phyloP scores from a whole-genome alignment of 2,113 vertebrate species.

The Hyaena hyaena region DNA sequence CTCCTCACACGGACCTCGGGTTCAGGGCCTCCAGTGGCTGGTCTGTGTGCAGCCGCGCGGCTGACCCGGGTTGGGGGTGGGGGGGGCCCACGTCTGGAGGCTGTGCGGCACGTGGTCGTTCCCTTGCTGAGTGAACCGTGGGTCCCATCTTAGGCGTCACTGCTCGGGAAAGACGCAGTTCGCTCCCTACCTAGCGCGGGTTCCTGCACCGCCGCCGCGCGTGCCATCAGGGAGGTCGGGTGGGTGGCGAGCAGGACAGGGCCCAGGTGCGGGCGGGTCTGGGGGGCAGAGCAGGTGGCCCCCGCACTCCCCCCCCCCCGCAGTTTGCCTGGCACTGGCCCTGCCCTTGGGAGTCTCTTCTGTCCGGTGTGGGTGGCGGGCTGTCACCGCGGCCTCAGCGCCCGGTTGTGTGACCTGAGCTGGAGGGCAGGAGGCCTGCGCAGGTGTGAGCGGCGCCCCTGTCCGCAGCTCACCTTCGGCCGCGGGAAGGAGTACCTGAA shows the following conservation, averaged over 20 bases:
- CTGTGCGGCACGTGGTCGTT: not conserved
- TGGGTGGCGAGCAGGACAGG: not conserved
- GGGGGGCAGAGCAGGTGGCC: not conserved
- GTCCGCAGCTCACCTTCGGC: conserved; percentile 93
- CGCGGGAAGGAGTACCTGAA: conserved; percentile 96
- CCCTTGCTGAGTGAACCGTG: rapidly evolving
- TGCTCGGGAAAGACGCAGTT: rapidly evolving
- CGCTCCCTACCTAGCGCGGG: rapidly evolving
- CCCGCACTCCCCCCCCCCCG: rapidly evolving
- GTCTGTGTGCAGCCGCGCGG: too few species aligned
- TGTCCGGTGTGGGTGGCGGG: rapidly evolving
- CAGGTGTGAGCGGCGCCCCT: rapidly evolving
- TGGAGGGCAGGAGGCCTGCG: rapidly evolving
- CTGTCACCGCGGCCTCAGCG: rapidly evolving
- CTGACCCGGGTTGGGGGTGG: not conserved
- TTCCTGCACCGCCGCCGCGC: rapidly evolving
- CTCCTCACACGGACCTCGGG: rapidly evolving
- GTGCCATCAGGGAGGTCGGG: not conserved
- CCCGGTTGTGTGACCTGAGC: rapidly evolving
- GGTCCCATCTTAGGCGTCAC: rapidly evolving
- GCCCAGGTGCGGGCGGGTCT: not conserved
- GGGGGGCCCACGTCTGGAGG: not conserved
- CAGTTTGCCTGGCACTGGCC: rapidly evolving
- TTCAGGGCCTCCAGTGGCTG: not conserved
- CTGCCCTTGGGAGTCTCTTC: rapidly evolving